These are phyloP conservation scores for Oophaga pumilio DNA, from an alignment of 2,113 vertebrate genomes.

Conservation along the genomic window DNA sequence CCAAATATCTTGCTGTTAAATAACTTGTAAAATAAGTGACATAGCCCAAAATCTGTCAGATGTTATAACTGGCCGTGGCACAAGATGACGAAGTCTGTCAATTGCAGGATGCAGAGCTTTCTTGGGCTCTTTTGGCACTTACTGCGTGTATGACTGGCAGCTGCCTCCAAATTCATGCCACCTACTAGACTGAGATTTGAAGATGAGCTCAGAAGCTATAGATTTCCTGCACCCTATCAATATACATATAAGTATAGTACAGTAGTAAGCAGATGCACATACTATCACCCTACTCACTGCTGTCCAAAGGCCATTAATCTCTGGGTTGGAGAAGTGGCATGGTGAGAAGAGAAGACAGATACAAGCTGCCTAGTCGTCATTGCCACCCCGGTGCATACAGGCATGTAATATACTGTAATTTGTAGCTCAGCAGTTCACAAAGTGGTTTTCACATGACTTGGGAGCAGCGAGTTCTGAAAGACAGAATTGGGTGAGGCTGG, in stretches of 20 bases:
- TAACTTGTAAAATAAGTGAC: not conserved
- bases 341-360: not conserved
- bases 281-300: not conserved
- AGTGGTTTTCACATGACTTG: slow-evolving; percentile 34
- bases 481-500: not conserved
- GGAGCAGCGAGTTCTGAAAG: slow-evolving; percentile 34
- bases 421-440: slow-evolving; percentile 32
- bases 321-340: too few species aligned
- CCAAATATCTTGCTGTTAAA: not conserved
- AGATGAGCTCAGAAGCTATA: slow-evolving; percentile 23
- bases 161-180: slow-evolving; percentile 21
- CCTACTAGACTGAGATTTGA: not conserved
- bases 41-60: not conserved
- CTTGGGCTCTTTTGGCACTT: slow-evolving; percentile 12
- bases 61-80: not conserved
- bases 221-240: not conserved
- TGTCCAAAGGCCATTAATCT: not conserved
- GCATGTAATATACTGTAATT: not conserved
- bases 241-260: not conserved
- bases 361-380: not conserved
- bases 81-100: not conserved
- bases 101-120: not conserved
- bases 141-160: slow-evolving; percentile 5
- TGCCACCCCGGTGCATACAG: not conserved
- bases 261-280: not conserved